Evolutionary conservation across 2,888 invertebrate genomes (phyloP), one percentile per base, ranked within the genome.

Genomic region (Philereme vetulata): DNA sequence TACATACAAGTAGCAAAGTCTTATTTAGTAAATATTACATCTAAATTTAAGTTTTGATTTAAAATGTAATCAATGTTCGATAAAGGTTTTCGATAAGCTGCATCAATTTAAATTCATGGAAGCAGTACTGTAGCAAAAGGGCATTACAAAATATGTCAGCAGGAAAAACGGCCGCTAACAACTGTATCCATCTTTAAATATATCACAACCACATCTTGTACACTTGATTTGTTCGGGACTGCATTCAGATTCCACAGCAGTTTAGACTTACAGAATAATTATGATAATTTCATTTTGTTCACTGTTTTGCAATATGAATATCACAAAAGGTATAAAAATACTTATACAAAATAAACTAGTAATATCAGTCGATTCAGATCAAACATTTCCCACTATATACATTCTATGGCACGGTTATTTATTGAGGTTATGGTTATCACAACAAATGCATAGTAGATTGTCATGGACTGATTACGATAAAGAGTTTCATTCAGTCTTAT

Each of bases 401-500:
- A 43, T 71, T 72, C 67, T 83, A 84, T 84, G 83, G 84, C 84
- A 84, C 70, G 62, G 69, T 65, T 50, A 43, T 73, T 74, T 71
- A 60, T 65, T 60, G 75, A 80, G 78, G 75, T 82, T 76, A 74
- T 67, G 70, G 61, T 60, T 80, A 82, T 81, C 80, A 82, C 77
- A 21, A 80, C 74, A 78, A 77, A 73, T 70, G 72, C 70, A 70
- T 68, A 51, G 38, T 42, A 66, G 64, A 67, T 74, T 77, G 83
- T 84, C 84, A 85, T 85, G 84, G 78, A 75, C 65, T 76, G 70
- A 67, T 64, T 32, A 64, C 64, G 66, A 64, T 66, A 59, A 66
- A 76, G 81, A 83, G 81, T 82, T 84, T 82, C 77, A 65, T 76
- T 86, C 86, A 86, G 86, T 87, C 86, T 86, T 66, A 65, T 76